Evolutionary conservation across 2,113 vertebrate genomes (phyloP).

Genomic region (Phylloscopus whistleri): DNA sequence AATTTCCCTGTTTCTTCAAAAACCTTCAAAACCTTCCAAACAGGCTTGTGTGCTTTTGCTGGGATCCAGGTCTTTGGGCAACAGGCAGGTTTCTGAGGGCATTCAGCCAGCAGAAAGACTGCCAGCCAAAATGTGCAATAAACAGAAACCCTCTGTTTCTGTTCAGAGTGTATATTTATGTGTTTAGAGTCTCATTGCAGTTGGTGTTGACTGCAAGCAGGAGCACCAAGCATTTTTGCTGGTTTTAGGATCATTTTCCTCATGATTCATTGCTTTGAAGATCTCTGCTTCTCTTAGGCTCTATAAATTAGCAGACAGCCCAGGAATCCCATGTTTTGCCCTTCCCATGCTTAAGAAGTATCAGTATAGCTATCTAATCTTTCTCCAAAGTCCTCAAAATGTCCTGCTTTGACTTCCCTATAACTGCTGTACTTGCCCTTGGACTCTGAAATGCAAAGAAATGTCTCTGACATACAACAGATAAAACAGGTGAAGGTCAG

Average conservation of each 20-base stretch:
- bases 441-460: neutral
- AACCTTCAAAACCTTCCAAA: neutral
- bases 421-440: neutral
- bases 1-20: neutral
- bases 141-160: neutral
- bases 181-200: neutral
- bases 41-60: neutral
- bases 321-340: neutral
- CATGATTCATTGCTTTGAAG: neutral
- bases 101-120: neutral
- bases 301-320: neutral
- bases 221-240: neutral
- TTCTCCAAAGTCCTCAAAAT: neutral
- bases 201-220: neutral
- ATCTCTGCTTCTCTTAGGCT: neutral
- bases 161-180: neutral
- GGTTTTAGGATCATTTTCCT: neutral
- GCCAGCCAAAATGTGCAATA: neutral
- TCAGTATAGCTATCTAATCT: neutral
- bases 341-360: neutral
- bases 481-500: neutral
- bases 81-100: neutral
- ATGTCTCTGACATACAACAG: neutral
- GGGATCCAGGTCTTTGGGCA: neutral
- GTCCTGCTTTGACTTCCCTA: neutral